These are phyloP conservation scores for Archaeoteleia sp. DNA, from an alignment of 2,888 invertebrate genomes.

Conservation along the genomic window DNA sequence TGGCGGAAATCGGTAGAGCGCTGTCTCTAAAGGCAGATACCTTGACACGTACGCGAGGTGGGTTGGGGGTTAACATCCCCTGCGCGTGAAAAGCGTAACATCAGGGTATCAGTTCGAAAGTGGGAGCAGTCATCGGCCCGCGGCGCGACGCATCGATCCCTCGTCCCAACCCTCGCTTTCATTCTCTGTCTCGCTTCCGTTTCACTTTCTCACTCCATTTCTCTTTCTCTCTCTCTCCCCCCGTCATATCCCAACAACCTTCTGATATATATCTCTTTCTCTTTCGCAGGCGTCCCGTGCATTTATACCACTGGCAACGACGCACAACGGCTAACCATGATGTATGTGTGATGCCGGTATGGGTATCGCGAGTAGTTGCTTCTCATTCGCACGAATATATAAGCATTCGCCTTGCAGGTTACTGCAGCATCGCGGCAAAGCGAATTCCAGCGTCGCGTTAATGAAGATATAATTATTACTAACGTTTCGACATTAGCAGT, in stretches of 20 bases:
- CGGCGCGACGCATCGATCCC: constrained; percentile 73
- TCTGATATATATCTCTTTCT: constrained; percentile 17
- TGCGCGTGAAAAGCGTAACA: constrained; percentile 43
- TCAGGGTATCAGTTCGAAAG: constrained; percentile 56
- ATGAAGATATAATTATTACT: constrained; percentile 75
- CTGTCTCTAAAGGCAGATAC: constrained; percentile 21
- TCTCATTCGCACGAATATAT: constrained; percentile 10
- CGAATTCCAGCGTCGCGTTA: constrained; percentile 68
- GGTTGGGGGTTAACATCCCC: constrained; percentile 34
- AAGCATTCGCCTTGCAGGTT: constrained; percentile 21
- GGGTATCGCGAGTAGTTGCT: constrained; percentile 40
- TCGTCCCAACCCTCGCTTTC: constrained; percentile 57
- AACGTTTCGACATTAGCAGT: constrained; percentile 60
- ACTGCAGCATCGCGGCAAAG: constrained; percentile 18
- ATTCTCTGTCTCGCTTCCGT: constrained; percentile 15
- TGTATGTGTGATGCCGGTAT: constrained; percentile 57
- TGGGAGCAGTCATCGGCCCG: constrained; percentile 67
- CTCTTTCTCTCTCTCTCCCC: constrained; percentile 35
- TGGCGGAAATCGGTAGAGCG: constrained; percentile 18
- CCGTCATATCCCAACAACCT: too few species aligned
- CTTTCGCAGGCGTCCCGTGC: constrained; percentile 49
- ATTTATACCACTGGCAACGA: constrained; percentile 57
- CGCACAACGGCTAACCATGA: constrained; percentile 67
- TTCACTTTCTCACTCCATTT: not conserved
- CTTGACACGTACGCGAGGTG: constrained; percentile 8